A percentile compares a stretch with the other conserved stretches of the same genome.
Conservation (phyloP, 2,888 invertebrate genomes). For the Rhimphoctona megacephalus region DNA sequence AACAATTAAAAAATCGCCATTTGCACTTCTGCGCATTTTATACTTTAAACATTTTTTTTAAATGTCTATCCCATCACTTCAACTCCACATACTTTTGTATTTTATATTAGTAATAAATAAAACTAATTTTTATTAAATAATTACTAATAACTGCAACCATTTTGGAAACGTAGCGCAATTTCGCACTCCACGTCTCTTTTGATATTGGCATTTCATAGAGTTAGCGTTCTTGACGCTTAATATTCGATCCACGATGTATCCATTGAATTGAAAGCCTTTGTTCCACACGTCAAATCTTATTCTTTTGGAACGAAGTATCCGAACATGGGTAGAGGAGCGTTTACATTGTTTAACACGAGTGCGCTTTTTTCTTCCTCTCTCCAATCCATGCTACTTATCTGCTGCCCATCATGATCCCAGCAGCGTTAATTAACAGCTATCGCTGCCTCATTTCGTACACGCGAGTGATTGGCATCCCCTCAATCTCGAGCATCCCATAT, state of each 20-base stretch:
- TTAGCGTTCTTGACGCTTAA: background rate
- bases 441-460: constrained; percentile 36
- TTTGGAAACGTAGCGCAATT: background rate
- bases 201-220: constrained; percentile 8
- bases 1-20: too few species aligned
- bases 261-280: constrained; percentile 70
- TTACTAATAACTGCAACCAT: background rate
- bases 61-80: too few species aligned
- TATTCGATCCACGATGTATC: constrained; percentile 29
- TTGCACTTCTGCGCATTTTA: too few species aligned
- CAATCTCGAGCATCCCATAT: background rate
- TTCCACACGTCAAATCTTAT: constrained; percentile 52
- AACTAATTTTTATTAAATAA: background rate
- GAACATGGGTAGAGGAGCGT: background rate
- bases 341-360: constrained; percentile 11
- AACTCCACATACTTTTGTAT: background rate
- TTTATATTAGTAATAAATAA: background rate
- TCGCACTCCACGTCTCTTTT: background rate
- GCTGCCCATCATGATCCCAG: constrained; percentile 64
- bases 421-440: constrained; percentile 67
- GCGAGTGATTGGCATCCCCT: constrained; percentile 37
- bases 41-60: too few species aligned
- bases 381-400: constrained; percentile 41
- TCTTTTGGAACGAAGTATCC: background rate
- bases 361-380: constrained; percentile 49